A percentile compares a stretch with the other conserved stretches of the same genome.
phyloP scores from a whole-genome alignment of 2,888 invertebrate species.

The Cephus sareptanus region DNA sequence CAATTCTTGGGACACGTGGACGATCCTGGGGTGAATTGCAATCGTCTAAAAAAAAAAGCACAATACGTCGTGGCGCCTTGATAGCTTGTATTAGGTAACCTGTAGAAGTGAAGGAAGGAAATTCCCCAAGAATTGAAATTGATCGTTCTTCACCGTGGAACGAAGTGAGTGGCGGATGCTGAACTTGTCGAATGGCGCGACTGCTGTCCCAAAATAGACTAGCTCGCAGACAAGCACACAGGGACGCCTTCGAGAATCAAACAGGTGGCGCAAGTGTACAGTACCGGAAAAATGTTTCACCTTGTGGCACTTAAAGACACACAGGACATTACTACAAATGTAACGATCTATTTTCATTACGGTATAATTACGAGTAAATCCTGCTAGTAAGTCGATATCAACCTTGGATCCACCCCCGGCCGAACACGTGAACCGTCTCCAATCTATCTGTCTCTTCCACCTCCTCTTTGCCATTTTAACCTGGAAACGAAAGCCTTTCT shows the following conservation, averaged over 20 bases:
- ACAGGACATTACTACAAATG: slow-evolving; percentile 38
- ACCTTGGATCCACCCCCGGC: slow-evolving; percentile 7
- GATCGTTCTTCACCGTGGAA: slow-evolving; percentile 24
- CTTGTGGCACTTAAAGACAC: slow-evolving; percentile 11
- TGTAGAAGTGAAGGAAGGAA: slow-evolving; percentile 29
- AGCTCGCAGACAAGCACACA: slow-evolving; percentile 31
- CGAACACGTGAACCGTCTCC: neutral
- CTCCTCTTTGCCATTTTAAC: neutral
- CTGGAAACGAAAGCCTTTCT: neutral
- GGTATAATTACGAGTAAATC: slow-evolving; percentile 48
- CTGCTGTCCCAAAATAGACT: slow-evolving; percentile 43
- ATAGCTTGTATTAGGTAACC: neutral
- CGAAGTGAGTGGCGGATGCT: slow-evolving; percentile 5
- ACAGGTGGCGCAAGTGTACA: slow-evolving; percentile 44
- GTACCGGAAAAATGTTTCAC: slow-evolving; percentile 18
- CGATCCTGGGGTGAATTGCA: neutral
- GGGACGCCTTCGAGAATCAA: slow-evolving; percentile 41
- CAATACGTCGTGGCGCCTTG: neutral
- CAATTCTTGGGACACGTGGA: neutral
- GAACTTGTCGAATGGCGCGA: slow-evolving; percentile 13
- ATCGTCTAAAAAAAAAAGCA: neutral
- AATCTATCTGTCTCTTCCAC: neutral
- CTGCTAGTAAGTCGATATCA: slow-evolving; percentile 21
- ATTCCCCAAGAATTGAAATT: slow-evolving; percentile 40
- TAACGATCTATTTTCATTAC: slow-evolving; percentile 59